phyloP scores from a whole-genome alignment of 2,113 vertebrate species.

The Pterocles gutturalis region DNA sequence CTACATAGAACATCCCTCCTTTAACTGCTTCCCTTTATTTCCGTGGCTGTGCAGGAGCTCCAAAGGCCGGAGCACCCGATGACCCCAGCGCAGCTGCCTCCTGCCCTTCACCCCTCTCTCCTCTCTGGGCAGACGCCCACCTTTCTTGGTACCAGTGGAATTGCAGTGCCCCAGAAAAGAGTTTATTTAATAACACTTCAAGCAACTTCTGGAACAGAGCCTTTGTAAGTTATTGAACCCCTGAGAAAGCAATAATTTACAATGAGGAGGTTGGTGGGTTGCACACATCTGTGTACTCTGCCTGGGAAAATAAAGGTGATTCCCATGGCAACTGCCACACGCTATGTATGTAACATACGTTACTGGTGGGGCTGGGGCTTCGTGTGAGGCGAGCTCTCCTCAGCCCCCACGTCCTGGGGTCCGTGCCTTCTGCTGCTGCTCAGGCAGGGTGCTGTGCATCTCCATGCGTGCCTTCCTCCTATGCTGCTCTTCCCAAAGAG shows the following conservation, averaged over 20 bases:
- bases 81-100: not conserved
- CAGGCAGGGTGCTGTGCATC: fast-evolving
- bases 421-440: not conserved
- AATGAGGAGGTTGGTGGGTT: conserved; percentile 61
- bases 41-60: not conserved
- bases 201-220: conserved; percentile 37
- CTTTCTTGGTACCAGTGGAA: conserved; percentile 13
- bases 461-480: not conserved
- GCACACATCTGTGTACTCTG: conserved; percentile 57
- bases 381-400: fast-evolving
- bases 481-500: fast-evolving
- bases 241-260: conserved; percentile 67
- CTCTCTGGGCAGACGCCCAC: not conserved
- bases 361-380: conserved; percentile 22
- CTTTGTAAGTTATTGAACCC: conserved; percentile 57
- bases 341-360: conserved; percentile 25
- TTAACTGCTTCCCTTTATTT: not conserved
- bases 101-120: not conserved
- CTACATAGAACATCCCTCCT: not conserved
- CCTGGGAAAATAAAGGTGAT: conserved; percentile 72
- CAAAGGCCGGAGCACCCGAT: not conserved
- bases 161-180: not conserved
- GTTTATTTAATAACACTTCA: conserved; percentile 40
- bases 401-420: fast-evolving
- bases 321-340: conserved; percentile 71